Evolutionary conservation across 2,797 vertebrate species (phyloP).

Genomic region (Melopsittacus undulatus): DNA sequence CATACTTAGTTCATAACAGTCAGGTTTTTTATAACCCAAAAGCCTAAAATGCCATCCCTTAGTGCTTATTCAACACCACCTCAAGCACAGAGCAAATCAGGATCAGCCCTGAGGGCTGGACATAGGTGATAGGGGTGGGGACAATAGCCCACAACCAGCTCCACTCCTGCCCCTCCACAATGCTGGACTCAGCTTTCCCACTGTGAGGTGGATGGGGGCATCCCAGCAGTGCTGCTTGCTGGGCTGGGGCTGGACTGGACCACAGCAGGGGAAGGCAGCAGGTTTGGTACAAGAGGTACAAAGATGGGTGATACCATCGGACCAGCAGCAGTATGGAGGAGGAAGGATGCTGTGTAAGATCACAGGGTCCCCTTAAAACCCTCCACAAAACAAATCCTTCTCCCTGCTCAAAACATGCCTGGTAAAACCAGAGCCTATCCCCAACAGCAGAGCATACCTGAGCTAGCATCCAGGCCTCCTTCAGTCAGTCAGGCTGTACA

Average conservation of each 20-base stretch:
- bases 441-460: neutral
- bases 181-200: neutral
- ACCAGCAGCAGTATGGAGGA: rapidly evolving
- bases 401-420: neutral
- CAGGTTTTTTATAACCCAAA: neutral
- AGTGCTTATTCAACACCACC: neutral
- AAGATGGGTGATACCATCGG: rapidly evolving
- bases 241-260: neutral
- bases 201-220: rapidly evolving
- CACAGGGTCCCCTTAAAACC: neutral
- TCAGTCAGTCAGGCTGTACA: neutral
- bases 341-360: neutral
- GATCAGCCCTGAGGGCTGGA: neutral
- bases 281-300: neutral
- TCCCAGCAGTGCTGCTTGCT: rapidly evolving
- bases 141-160: neutral
- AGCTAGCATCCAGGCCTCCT: neutral
- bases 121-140: rapidly evolving
- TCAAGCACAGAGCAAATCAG: neutral
- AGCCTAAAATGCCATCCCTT: neutral
- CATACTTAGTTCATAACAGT: neutral
- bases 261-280: neutral
- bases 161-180: neutral
- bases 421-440: neutral
- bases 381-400: neutral